Conservation (phyloP, 2,113 vertebrate genomes). For the Lophura nycthemera region DNA sequence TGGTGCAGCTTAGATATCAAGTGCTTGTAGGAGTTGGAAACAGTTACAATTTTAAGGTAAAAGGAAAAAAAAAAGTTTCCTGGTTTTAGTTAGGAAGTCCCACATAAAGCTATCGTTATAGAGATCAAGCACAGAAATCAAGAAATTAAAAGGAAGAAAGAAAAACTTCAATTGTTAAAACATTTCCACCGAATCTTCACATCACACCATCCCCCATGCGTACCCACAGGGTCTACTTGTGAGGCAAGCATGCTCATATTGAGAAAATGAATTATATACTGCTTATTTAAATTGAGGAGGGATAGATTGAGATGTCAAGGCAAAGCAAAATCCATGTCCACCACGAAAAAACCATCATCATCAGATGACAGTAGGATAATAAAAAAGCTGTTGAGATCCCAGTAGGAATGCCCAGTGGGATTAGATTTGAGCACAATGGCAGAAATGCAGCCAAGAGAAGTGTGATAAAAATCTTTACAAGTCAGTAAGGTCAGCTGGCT, state of each 20-base stretch:
- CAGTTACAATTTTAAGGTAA: background rate
- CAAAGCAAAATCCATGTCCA: background rate
- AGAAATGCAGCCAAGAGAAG: background rate
- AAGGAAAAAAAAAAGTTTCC: background rate
- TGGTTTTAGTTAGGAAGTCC: background rate
- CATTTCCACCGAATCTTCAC: background rate
- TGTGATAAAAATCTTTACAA: constrained; percentile 21
- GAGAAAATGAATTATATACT: background rate
- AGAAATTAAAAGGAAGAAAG: background rate
- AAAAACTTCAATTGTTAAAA: background rate
- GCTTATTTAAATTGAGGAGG: background rate
- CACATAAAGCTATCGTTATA: background rate
- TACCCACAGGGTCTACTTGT: background rate
- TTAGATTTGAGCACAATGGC: background rate
- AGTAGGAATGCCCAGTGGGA: background rate
- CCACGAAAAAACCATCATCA: background rate
- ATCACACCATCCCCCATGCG: accelerated
- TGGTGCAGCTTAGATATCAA: background rate
- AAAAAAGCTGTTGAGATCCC: background rate
- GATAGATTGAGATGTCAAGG: background rate
- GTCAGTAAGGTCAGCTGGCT: constrained; percentile 12
- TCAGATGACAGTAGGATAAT: background rate
- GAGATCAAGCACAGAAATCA: background rate
- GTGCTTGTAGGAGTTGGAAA: background rate
- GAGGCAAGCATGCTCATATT: background rate